These are phyloP conservation scores for Turritopsis rubra DNA, from an alignment of 30 jellyfish, hydroid and myxozoan species.

Conservation along the genomic window DNA sequence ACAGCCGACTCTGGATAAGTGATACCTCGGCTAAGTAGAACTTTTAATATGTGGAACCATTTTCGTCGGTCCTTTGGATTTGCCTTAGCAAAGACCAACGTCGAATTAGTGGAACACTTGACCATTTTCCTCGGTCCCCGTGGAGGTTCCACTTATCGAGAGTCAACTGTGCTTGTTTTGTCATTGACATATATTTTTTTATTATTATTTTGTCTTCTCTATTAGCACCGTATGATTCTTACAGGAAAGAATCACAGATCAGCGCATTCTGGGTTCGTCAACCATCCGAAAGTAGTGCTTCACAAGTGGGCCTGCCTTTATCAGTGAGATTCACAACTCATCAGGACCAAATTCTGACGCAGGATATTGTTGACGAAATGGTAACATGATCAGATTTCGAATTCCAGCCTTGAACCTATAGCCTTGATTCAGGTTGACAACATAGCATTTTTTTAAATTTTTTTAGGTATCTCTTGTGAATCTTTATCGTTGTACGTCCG, in stretches of 20 bases:
- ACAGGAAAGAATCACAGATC: conserved; percentile 81
- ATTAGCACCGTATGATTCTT: conserved; percentile 93
- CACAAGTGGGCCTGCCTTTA: conserved; percentile 65
- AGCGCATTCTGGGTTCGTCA: conserved; percentile 93
- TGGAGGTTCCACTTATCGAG: too few relatives aligned
- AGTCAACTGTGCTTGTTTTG: too few relatives aligned
- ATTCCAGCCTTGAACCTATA: neutral
- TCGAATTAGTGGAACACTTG: too few relatives aligned
- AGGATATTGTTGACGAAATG: conserved; percentile 87
- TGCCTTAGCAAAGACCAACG: too few relatives aligned
- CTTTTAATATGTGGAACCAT: too few relatives aligned
- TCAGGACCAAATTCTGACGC: conserved; percentile 82
- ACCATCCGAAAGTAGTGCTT: conserved; percentile 44
- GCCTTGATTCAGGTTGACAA: neutral
- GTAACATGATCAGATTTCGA: conserved; percentile 24
- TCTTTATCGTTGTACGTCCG: conserved; percentile 60
- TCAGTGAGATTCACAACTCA: conserved; percentile 81
- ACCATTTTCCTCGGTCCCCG: too few relatives aligned
- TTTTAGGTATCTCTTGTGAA: conserved; percentile 83
- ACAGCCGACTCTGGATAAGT: too few relatives aligned
- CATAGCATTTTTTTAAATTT: neutral
- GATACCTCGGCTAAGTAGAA: too few relatives aligned
- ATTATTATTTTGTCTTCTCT: neutral
- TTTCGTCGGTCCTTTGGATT: too few relatives aligned
- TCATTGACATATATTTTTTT: neutral